Conservation (phyloP, 2,113 vertebrate species). For the Marmota monax region DNA sequence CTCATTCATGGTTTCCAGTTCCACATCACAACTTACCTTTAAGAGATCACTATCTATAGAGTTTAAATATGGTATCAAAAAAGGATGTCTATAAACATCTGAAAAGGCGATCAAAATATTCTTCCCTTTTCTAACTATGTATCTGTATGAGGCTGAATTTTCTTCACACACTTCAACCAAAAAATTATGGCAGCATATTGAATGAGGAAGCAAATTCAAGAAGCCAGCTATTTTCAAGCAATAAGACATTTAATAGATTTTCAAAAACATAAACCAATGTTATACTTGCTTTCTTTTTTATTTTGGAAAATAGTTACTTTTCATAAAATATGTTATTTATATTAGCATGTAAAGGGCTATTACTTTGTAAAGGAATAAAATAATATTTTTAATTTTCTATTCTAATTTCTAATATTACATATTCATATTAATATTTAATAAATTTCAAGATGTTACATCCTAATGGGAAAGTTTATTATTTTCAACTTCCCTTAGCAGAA, state of each 20-base stretch:
- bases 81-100: not conserved
- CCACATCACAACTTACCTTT: not conserved
- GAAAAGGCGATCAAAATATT: slow-evolving; percentile 39
- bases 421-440: not conserved
- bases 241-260: slow-evolving; percentile 32
- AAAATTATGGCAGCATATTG: slow-evolving; percentile 39
- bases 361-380: slow-evolving; percentile 34
- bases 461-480: slow-evolving; percentile 9
- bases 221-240: slow-evolving; percentile 57
- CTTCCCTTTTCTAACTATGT: not conserved
- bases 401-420: not conserved
- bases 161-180: slow-evolving; percentile 31
- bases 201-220: not conserved
- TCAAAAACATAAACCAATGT: slow-evolving; percentile 48
- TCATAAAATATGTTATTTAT: not conserved
- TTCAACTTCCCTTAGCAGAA: not conserved
- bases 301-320: slow-evolving; percentile 23
- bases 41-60: slow-evolving; percentile 10
- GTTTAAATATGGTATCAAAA: slow-evolving; percentile 11
- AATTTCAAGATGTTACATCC: not conserved
- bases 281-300: not conserved
- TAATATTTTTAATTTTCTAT: slow-evolving; percentile 1
- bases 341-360: not conserved
- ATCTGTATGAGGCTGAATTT: not conserved
- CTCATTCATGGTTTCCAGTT: not conserved